phyloP scores from a whole-genome alignment of 1,140 invertebrate species.

The Lasioglossum baleicum region DNA sequence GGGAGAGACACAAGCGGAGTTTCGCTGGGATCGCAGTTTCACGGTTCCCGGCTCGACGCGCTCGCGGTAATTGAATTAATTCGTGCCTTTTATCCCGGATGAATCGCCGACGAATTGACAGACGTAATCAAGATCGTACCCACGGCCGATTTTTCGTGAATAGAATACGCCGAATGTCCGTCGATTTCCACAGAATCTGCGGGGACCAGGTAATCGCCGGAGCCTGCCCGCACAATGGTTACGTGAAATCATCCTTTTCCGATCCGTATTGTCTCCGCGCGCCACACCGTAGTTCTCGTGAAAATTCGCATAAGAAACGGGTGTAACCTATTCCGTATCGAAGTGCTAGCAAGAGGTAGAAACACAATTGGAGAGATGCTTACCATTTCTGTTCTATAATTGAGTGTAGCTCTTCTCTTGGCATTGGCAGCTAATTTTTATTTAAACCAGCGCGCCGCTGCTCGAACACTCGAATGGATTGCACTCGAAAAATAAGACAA shows the following conservation, averaged over 20 bases:
- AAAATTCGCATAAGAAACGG: too few species aligned
- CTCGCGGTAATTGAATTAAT: constrained; percentile 40
- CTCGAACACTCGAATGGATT: constrained; percentile 26
- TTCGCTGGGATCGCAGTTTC: not conserved
- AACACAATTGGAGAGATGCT: too few species aligned
- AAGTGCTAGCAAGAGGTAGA: too few species aligned
- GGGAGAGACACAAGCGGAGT: not conserved
- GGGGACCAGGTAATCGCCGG: constrained; percentile 51
- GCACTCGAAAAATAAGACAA: constrained; percentile 41
- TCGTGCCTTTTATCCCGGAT: constrained; percentile 24
- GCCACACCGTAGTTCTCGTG: too few species aligned
- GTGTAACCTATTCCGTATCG: too few species aligned
- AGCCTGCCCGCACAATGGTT: not conserved
- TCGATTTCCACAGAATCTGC: constrained; percentile 52
- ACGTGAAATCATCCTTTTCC: too few species aligned
- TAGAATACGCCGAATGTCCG: constrained; percentile 27
- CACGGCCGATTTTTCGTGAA: constrained; percentile 57
- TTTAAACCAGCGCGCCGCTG: not conserved
- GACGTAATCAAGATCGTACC: constrained; percentile 46
- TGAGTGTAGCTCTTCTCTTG: too few species aligned
- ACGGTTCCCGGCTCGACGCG: not conserved
- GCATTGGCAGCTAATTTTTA: too few species aligned
- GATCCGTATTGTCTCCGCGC: too few species aligned
- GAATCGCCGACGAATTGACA: constrained; percentile 33
- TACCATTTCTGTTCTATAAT: too few species aligned